Conservation (phyloP, 2,113 vertebrate species). For the Leptocoma aspasia region DNA sequence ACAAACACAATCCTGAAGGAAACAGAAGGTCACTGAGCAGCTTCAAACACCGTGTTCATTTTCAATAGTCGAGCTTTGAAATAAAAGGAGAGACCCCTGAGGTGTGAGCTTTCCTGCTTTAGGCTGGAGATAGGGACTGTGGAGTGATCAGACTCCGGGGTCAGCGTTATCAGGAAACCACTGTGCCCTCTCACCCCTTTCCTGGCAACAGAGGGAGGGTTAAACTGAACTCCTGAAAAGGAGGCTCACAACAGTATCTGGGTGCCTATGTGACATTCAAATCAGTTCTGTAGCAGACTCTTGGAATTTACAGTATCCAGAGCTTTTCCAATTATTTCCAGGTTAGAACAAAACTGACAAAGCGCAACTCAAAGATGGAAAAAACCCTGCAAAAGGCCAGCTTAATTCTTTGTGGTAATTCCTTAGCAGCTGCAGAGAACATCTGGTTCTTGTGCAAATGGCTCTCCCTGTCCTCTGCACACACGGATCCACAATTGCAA, state of each 20-base stretch:
- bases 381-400: not conserved
- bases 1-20: constrained; percentile 69
- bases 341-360: not conserved
- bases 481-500: accelerated
- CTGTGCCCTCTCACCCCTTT: not conserved
- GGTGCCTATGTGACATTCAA: not conserved
- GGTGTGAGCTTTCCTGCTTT: constrained; percentile 34
- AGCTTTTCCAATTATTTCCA: not conserved
- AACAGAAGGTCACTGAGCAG: constrained; percentile 86
- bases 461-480: not conserved
- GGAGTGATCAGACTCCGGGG: constrained; percentile 20
- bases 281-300: not conserved
- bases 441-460: not conserved
- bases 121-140: constrained; percentile 54
- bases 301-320: not conserved
- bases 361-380: not conserved
- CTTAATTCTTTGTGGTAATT: not conserved
- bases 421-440: not conserved
- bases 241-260: not conserved
- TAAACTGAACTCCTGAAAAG: not conserved
- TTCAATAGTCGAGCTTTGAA: constrained; percentile 34
- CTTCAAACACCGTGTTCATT: constrained; percentile 81
- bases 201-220: not conserved
- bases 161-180: not conserved
- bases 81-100: constrained; percentile 43